Evolutionary conservation across 2,888 invertebrate genomes (phyloP), one percentile per base, ranked within the genome.

Genomic region (Drosophila phalerata): DNA sequence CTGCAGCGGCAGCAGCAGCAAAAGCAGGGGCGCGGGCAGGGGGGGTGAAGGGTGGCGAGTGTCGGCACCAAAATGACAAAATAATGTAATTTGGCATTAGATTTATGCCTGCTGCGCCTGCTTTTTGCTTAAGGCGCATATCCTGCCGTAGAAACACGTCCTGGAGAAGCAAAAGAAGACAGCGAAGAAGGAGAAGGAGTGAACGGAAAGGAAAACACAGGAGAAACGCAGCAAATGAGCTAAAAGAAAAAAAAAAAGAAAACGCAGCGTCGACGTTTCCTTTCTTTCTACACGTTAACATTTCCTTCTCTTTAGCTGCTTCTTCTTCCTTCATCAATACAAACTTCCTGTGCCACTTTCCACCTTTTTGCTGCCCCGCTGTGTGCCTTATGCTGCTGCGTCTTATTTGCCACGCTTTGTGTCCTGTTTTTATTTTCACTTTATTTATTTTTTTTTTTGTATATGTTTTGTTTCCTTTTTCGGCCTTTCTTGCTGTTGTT

Each of bases 61-160:
- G 17, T 15, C 15, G 40, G 68, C 49, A 60, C 61, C 71, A 67
- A 86, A 86, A 86, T 86, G 88, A 88, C 86, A 86, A 86, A 86
- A 86, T 86, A 86, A 86, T 86, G 84, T 84, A 83, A 82, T 87
- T 88, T 85, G 79, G 73, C 71, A 77, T 78, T 85, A 81, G 83
- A 84, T 85, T 84, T 80, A 82, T 81, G 80, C 81, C 73, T 81
- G 83, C 82, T 85, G 87, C 83, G 85, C 81, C 85, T 78, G 58
- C 76, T 68, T 68, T 69, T 63, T 37, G 42, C 60, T 51, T 28
- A 32, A 47, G 60, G 69, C 55, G 73, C 66, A 67, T 65, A 68
- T 70, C 60, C 63, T 64, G 61, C 51, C 48, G 17, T 3, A 49
- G 53, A 13, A 9, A 10, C 5, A 22, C 22, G 43, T 30, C 15